phyloP scores from a whole-genome alignment of 1,140 invertebrate species.

The Drosophila ercepeae region DNA sequence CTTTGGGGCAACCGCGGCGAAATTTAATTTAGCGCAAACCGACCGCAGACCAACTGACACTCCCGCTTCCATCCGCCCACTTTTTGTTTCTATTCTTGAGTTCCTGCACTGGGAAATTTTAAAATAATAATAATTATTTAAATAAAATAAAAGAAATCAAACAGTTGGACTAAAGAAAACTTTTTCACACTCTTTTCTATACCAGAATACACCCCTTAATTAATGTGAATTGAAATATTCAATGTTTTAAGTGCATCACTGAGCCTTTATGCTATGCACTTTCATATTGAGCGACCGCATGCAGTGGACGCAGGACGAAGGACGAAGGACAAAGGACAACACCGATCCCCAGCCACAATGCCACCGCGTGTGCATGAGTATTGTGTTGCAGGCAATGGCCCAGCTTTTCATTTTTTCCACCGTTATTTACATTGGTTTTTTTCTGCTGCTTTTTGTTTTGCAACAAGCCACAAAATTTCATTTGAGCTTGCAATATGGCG shows the following conservation, averaged over 20 bases:
- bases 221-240: too few species aligned
- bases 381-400: conserved; percentile 38
- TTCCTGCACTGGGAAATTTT: not conserved
- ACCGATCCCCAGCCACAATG: conserved; percentile 55
- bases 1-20: conserved; percentile 58
- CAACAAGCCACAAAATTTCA: conserved; percentile 79
- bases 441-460: conserved; percentile 47
- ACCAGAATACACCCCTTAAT: too few species aligned
- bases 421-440: conserved; percentile 8
- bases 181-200: too few species aligned
- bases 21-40: conserved; percentile 81
- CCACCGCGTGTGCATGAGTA: conserved; percentile 45
- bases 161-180: too few species aligned
- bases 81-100: not conserved
- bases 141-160: too few species aligned
- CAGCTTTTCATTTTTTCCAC: conserved; percentile 14
- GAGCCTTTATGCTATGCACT: conserved; percentile 47
- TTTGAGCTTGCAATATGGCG: conserved; percentile 76
- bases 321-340: conserved; percentile 42
- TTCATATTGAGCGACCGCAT: conserved; percentile 75
- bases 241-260: conserved; percentile 26
- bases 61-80: conserved; percentile 3
- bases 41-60: conserved; percentile 75
- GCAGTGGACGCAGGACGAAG: conserved; percentile 54
- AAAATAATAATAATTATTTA: not conserved